These are phyloP conservation scores for Stercorarius parasiticus DNA, from an alignment of 2,113 vertebrate genomes.

Conservation along the genomic window DNA sequence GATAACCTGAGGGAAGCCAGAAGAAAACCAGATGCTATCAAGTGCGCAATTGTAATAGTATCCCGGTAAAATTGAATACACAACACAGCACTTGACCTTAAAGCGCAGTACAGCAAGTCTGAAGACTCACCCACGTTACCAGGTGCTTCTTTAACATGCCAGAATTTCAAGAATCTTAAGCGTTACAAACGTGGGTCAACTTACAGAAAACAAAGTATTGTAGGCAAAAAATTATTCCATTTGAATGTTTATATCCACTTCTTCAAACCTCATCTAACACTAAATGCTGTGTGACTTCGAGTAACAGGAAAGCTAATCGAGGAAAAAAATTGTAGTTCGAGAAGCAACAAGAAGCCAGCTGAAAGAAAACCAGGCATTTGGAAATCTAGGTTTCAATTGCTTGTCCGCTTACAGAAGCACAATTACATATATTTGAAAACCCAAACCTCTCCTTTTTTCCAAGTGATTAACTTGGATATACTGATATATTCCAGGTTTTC, in stretches of 20 bases:
- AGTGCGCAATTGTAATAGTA: not conserved
- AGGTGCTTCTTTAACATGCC: not conserved
- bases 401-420: not conserved
- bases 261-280: not conserved
- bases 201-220: not conserved
- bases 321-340: not conserved
- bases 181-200: not conserved
- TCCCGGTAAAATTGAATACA: not conserved
- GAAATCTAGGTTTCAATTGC: not conserved
- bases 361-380: not conserved
- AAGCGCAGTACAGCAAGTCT: not conserved
- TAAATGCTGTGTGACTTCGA: not conserved
- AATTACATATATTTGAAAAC: not conserved
- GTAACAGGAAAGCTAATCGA: not conserved
- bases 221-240: not conserved
- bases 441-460: not conserved
- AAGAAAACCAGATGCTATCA: not conserved
- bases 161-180: not conserved
- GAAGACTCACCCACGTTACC: not conserved
- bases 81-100: fast-evolving
- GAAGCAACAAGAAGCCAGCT: not conserved
- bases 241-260: not conserved
- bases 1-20: not conserved
- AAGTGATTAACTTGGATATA: not conserved
- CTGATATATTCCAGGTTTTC: not conserved